Evolutionary conservation across 2,888 invertebrate genomes (phyloP).

Genomic region (Escarpia spicata): DNA sequence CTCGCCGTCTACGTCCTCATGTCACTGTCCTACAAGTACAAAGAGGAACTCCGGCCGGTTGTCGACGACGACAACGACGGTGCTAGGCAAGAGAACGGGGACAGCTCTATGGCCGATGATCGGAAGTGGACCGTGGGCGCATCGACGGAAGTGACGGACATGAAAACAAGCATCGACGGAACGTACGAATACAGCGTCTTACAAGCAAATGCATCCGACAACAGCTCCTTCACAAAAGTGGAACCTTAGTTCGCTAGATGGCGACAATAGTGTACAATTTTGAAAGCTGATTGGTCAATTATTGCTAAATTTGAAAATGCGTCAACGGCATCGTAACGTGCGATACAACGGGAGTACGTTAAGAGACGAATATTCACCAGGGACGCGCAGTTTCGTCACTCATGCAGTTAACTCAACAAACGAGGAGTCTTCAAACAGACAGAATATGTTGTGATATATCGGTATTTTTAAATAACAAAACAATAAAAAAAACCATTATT

Average conservation of each 20-base stretch:
- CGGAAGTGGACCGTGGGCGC: not conserved
- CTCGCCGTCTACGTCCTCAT: slow-evolving; percentile 41
- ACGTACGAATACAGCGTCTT: not conserved
- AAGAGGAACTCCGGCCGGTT: not conserved
- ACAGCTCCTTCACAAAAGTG: not conserved
- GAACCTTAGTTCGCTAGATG: not conserved
- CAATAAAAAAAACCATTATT: too few relatives aligned
- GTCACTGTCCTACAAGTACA: slow-evolving; percentile 39
- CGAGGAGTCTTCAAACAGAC: too few relatives aligned
- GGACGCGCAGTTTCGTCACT: too few relatives aligned
- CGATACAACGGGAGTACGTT: too few relatives aligned
- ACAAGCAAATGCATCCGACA: not conserved
- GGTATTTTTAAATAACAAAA: too few relatives aligned
- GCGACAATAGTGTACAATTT: not conserved
- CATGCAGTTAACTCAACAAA: too few relatives aligned
- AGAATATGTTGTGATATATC: too few relatives aligned
- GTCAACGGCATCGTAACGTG: too few relatives aligned
- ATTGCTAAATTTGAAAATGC: too few relatives aligned
- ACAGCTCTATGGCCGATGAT: not conserved
- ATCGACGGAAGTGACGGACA: not conserved
- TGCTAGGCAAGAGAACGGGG: slow-evolving; percentile 19
- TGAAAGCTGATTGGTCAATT: too few relatives aligned
- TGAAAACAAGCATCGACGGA: not conserved
- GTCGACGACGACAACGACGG: slow-evolving; percentile 13
- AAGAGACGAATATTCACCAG: too few relatives aligned